A percentile compares a stretch with the other conserved stretches of the same genome.
Conservation (phyloP, 2,113 vertebrate species). For the Thunnus maccoyii region DNA sequence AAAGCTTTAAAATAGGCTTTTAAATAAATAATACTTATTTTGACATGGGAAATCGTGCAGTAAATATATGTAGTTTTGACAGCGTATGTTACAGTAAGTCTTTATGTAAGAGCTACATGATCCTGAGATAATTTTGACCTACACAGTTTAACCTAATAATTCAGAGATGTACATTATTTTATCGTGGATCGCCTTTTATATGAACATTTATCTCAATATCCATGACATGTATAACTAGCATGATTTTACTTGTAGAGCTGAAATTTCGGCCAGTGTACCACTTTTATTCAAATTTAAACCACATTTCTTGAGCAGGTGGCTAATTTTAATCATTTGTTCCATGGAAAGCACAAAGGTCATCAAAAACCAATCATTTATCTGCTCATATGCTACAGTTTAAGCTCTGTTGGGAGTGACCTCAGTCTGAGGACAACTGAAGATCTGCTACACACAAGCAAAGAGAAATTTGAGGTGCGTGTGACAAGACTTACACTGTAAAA, state of each 20-base stretch:
- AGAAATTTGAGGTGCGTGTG: constrained; percentile 5
- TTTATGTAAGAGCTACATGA: neutral
- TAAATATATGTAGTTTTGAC: neutral
- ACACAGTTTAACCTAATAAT: neutral
- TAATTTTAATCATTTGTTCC: neutral
- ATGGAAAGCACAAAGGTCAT: neutral
- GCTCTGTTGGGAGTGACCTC: constrained; percentile 21
- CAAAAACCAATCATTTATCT: constrained; percentile 8
- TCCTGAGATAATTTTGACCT: neutral
- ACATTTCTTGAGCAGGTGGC: neutral
- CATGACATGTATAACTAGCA: too few species aligned
- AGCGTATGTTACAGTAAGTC: neutral
- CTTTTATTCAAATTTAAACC: neutral
- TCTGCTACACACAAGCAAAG: neutral
- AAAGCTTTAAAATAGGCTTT: too few species aligned
- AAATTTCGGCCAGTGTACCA: neutral
- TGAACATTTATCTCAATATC: neutral
- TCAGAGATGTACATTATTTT: neutral
- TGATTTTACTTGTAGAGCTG: too few species aligned
- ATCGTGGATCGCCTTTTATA: neutral
- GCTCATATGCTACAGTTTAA: neutral
- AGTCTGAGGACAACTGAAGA: constrained; percentile 36
- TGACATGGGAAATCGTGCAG: neutral
- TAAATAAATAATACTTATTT: neutral
- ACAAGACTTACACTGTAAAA: neutral